Percentiles rank a stretch among this genome's conserved stretches.
Evolutionary conservation across 2,888 invertebrate species (phyloP).

Genomic region (Drosophila barbarae): DNA sequence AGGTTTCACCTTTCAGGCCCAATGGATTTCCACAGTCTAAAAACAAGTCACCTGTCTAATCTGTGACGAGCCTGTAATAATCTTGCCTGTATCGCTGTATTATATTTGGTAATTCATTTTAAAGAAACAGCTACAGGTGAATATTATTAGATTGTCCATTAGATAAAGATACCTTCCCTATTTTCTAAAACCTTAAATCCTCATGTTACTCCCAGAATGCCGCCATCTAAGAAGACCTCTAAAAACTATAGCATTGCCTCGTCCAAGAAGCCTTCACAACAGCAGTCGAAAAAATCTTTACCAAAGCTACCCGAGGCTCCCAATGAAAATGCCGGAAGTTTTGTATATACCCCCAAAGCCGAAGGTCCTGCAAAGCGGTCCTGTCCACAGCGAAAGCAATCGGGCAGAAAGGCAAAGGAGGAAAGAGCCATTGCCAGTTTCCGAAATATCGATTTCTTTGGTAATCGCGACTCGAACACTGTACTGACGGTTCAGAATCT

Average conservation of each 20-base stretch:
- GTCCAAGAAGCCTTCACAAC: background rate
- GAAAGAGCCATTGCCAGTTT: conserved; percentile 50
- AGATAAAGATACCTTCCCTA: background rate
- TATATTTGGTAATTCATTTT: conserved; percentile 4
- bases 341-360: background rate
- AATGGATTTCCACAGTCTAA: background rate
- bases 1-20: background rate
- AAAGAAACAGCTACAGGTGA: background rate
- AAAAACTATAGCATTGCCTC: background rate
- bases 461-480: conserved; percentile 43
- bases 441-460: conserved; percentile 59
- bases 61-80: background rate
- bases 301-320: background rate
- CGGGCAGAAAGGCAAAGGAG: conserved; percentile 24
- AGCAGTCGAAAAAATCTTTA: background rate
- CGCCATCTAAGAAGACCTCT: background rate
- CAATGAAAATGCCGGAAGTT: too few relatives aligned
- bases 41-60: background rate
- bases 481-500: conserved; percentile 61
- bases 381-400: conserved; percentile 43
- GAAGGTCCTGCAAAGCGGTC: background rate
- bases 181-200: background rate
- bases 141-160: background rate
- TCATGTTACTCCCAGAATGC: background rate
- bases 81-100: background rate